A percentile compares a stretch with the other conserved stretches of the same genome.
phyloP scores from a whole-genome alignment of 1,140 invertebrate species.

The Drosophila willistoni region DNA sequence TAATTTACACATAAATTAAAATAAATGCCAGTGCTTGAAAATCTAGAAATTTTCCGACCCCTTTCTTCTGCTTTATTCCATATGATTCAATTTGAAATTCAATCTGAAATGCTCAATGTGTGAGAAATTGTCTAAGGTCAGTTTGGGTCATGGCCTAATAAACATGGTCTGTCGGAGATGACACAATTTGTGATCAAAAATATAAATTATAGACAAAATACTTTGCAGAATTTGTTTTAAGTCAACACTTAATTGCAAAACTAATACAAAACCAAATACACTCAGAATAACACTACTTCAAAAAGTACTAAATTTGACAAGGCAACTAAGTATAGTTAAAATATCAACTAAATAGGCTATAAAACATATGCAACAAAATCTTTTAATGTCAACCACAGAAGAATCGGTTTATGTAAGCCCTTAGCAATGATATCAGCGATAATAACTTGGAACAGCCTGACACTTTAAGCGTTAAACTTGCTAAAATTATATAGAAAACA shows the following conservation, averaged over 20 bases:
- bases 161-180: neutral
- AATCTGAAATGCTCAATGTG: constrained; percentile 46
- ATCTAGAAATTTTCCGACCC: constrained; percentile 35
- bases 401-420: too few relatives aligned
- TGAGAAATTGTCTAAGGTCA: constrained; percentile 64
- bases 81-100: constrained; percentile 17
- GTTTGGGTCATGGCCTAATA: constrained; percentile 33
- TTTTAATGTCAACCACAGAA: too few relatives aligned
- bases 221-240: neutral
- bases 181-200: neutral
- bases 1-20: constrained; percentile 60
- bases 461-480: too few relatives aligned
- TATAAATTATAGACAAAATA: neutral
- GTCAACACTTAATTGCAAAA: neutral
- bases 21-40: constrained; percentile 38
- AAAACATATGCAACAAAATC: too few relatives aligned
- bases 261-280: too few relatives aligned
- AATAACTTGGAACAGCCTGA: too few relatives aligned
- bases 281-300: too few relatives aligned
- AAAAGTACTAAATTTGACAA: neutral
- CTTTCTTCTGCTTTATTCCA: constrained; percentile 26
- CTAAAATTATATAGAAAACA: too few relatives aligned
- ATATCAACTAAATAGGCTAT: too few relatives aligned
- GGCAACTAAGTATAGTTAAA: neutral
- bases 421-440: too few relatives aligned